These are phyloP conservation scores for Tricholaema leucomelas DNA, from an alignment of 2,113 vertebrate species.

Conservation along the genomic window DNA sequence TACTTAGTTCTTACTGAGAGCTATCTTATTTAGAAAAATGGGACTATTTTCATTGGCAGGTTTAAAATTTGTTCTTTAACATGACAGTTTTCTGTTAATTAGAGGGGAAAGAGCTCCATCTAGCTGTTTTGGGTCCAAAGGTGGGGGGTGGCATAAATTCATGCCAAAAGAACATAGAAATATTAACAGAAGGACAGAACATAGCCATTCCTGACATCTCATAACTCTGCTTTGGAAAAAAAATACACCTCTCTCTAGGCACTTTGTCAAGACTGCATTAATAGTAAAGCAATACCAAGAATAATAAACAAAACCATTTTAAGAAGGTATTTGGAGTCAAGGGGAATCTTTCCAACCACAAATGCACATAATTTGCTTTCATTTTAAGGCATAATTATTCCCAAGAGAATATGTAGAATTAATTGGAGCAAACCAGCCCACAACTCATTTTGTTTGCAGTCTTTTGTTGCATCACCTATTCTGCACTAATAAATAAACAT, in stretches of 20 bases:
- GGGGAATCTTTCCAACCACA: slow-evolving; percentile 16
- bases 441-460: background rate
- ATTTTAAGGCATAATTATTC: slow-evolving; percentile 42
- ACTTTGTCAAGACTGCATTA: background rate
- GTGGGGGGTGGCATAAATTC: background rate
- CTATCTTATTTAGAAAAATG: background rate
- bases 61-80: background rate
- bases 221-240: background rate
- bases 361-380: slow-evolving; percentile 11
- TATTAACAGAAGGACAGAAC: background rate
- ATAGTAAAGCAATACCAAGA: background rate
- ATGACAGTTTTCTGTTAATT: background rate
- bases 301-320: slow-evolving; percentile 1
- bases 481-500: slow-evolving; percentile 41
- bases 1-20: slow-evolving; percentile 34
- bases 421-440: slow-evolving; percentile 12
- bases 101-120: slow-evolving; percentile 58
- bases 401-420: slow-evolving; percentile 28
- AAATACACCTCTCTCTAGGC: background rate
- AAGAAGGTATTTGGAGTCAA: background rate
- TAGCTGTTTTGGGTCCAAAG: slow-evolving; percentile 43
- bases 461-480: slow-evolving; percentile 40
- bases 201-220: background rate
- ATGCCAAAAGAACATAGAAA: background rate
- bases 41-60: background rate